Evolutionary conservation across 2,113 vertebrate genomes (phyloP).

Genomic region (Edolisoma coerulescens): DNA sequence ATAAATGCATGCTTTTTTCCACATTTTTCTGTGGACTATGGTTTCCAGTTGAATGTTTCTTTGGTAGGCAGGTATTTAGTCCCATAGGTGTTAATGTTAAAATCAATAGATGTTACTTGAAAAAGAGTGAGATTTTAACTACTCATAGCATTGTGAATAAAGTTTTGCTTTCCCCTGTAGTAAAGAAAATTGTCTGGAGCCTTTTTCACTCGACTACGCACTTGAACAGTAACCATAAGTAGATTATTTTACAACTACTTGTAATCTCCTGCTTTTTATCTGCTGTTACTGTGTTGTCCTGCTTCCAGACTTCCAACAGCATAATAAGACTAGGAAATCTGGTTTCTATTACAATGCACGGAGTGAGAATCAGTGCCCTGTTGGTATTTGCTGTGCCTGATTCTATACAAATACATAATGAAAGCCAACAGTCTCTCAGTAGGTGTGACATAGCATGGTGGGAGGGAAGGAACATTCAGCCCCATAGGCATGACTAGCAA

Average conservation of each 20-base stretch:
- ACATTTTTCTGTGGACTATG: neutral
- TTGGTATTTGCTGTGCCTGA: neutral
- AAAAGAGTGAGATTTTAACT: neutral
- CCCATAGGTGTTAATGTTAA: neutral
- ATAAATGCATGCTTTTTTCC: neutral
- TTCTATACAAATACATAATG: neutral
- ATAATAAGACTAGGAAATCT: neutral
- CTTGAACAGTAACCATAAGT: neutral
- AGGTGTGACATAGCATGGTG: neutral
- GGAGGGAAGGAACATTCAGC: neutral
- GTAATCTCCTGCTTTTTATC: neutral
- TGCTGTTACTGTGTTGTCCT: neutral
- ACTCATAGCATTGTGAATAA: neutral
- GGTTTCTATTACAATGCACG: neutral
- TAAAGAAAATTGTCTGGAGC: neutral
- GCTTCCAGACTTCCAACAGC: neutral
- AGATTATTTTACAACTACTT: neutral
- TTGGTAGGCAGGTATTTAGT: neutral
- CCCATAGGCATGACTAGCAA: neutral
- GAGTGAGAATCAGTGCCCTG: neutral
- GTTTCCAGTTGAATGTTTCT: neutral
- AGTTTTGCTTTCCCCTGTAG: neutral
- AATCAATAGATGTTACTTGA: neutral
- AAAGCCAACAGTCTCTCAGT: neutral
- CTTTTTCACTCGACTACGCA: neutral